phyloP scores from a whole-genome alignment of 2,113 vertebrate genomes.

The Egretta garzetta region DNA sequence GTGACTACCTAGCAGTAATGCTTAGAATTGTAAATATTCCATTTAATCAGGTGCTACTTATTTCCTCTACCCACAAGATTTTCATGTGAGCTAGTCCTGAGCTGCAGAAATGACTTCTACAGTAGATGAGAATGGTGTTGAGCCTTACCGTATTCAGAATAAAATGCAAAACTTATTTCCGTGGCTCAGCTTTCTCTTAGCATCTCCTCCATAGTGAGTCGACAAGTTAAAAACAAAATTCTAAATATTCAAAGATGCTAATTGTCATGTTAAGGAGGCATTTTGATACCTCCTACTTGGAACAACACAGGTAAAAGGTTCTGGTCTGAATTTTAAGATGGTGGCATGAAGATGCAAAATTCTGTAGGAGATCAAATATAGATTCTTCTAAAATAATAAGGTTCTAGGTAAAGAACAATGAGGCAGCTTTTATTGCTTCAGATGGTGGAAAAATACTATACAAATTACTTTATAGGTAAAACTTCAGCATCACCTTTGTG shows the following conservation, averaged over 20 bases:
- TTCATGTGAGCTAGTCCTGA: background rate
- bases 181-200: background rate
- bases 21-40: background rate
- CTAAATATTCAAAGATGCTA: background rate
- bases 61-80: background rate
- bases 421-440: background rate
- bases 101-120: background rate
- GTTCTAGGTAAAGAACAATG: background rate
- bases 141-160: background rate
- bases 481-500: accelerated
- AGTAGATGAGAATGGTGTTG: background rate
- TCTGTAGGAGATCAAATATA: background rate
- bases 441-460: background rate
- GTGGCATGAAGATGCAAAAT: background rate
- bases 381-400: background rate
- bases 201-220: background rate
- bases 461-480: background rate
- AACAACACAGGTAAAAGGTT: background rate
- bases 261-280: background rate
- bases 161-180: background rate
- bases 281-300: background rate
- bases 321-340: background rate
- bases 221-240: background rate
- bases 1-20: background rate
- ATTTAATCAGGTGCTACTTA: background rate